Base-by-base conservation (phyloP, 2,113 vertebrate species). In the Periophthalmodon schlosseri region DNA sequence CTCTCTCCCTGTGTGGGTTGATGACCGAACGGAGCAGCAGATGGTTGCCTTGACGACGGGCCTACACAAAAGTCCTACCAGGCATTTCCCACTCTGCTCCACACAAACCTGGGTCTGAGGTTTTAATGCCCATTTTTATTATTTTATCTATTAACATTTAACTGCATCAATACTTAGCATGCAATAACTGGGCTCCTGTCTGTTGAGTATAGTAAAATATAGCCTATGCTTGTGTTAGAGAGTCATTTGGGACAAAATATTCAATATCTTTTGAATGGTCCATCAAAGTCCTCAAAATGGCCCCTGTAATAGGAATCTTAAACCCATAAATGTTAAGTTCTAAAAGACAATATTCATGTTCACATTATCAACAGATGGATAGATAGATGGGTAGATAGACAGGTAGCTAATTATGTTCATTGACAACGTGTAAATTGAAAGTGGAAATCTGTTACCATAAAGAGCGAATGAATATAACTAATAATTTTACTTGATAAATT, bases 61-160 rank as follows among this genome's bases (percentile, higher is more conserved):
- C 92, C 94, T 92, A 93, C 93, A 92, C 92, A 63, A 63, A 63
- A 28, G 86, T 93, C 88, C 91, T 89, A 92, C 90, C 91, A 94
- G 93, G 93, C 93, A 93, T 39, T 92, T 94, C 92, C 94, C 93
- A 93, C 93, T 93, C 93, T 92, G 89, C 85, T 85, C 87, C 86
- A 81, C 79, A 92, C 90, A 91, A 60, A 92, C 90, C 91, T 86
- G 63, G 83, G 76, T 84, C 84, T 71, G 82, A 74, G 66, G 81
- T 74, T 80, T 69, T 64, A 64, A 33, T 20, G 24, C 33, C 44
- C 76, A 63, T 65, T 65, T 65, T 44, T 65, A 13, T 36, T n/a
- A 65, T 39, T 65, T n/a, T 44, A 39, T 64, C 14, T 33, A 36
- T 10, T 16, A 39, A 11, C 9, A 39, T n/a, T 10, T 39, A 34